Evolutionary conservation across 2,888 invertebrate species (phyloP).

Genomic region (Antitype chi): DNA sequence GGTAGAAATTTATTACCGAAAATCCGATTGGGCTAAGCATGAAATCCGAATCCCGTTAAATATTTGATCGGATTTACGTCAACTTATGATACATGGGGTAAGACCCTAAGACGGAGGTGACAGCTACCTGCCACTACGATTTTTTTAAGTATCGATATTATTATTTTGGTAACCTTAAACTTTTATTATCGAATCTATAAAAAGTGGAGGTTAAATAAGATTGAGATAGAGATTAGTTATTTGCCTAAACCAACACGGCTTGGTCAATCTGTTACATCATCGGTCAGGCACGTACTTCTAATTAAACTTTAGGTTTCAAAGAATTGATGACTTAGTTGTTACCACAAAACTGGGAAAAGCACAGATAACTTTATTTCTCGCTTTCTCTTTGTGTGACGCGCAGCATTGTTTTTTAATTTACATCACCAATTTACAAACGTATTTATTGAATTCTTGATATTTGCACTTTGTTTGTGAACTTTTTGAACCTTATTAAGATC

Average conservation of each 20-base stretch:
- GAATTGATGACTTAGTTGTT: constrained; percentile 41
- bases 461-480: constrained; percentile 24
- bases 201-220: constrained; percentile 29
- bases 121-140: constrained; percentile 58
- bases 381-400: constrained; percentile 84
- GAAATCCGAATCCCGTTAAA: constrained; percentile 85
- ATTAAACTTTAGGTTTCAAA: constrained; percentile 35
- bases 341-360: constrained; percentile 74
- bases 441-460: constrained; percentile 46
- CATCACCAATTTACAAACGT: constrained; percentile 74
- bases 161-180: constrained; percentile 46
- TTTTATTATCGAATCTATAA: constrained; percentile 24
- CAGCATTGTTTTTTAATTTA: constrained; percentile 81
- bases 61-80: constrained; percentile 89
- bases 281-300: constrained; percentile 14
- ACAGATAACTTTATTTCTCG: constrained; percentile 80
- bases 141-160: constrained; percentile 52
- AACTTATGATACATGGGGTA: constrained; percentile 81
- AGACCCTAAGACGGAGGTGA: constrained; percentile 61
- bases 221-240: constrained; percentile 15
- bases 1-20: constrained; percentile 78
- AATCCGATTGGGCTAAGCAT: constrained; percentile 76
- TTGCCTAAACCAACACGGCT: constrained; percentile 26
- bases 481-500: constrained; percentile 6
- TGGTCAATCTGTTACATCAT: constrained; percentile 22